These are phyloP conservation scores for Bugulina stolonifera DNA, from an alignment of 2,888 invertebrate genomes.

Conservation along the genomic window DNA sequence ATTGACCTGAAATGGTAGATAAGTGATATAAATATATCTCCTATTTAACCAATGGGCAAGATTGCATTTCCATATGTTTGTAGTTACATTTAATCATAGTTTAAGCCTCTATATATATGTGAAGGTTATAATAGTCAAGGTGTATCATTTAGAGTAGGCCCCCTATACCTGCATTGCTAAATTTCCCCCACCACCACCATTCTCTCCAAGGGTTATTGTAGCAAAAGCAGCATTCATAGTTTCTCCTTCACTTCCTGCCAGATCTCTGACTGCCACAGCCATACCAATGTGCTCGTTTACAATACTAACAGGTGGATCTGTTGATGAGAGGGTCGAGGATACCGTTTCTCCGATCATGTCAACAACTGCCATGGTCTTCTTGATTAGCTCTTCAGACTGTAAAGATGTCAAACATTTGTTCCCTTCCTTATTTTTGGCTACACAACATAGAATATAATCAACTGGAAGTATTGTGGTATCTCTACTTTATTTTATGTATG, in stretches of 20 bases:
- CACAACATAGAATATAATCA: too few species aligned
- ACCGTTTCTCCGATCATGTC: background rate
- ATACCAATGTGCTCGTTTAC: constrained; percentile 5
- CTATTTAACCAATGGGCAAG: too few species aligned
- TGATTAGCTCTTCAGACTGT: background rate
- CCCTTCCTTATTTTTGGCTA: too few species aligned
- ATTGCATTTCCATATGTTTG: too few species aligned
- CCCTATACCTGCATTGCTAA: background rate
- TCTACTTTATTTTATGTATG: too few species aligned
- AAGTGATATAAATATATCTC: too few species aligned
- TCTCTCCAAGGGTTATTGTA: background rate
- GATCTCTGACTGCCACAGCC: background rate
- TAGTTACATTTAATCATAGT: too few species aligned
- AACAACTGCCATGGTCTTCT: background rate
- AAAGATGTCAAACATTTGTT: too few species aligned
- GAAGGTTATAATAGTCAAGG: too few species aligned
- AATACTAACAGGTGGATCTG: background rate
- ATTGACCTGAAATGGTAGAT: background rate
- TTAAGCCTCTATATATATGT: too few species aligned
- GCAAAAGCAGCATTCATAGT: background rate
- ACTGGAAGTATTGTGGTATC: too few species aligned
- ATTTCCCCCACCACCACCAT: background rate
- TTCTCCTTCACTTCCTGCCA: background rate
- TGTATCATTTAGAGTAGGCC: too few species aligned
- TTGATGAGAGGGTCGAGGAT: background rate